phyloP scores from a whole-genome alignment of 2,797 vertebrate species.

The Sebastes taczanowskii region DNA sequence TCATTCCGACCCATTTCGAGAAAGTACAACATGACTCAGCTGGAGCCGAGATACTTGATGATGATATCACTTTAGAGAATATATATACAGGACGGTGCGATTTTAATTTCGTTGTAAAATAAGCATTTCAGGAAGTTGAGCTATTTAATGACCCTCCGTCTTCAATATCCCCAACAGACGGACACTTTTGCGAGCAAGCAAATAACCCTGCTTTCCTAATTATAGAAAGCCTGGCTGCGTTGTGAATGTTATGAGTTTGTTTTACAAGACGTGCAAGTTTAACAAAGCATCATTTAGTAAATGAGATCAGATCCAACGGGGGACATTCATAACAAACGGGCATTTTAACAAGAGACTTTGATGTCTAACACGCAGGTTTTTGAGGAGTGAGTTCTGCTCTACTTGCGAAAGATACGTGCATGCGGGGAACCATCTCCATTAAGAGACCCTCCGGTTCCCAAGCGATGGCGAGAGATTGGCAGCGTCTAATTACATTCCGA shows the following conservation, averaged over 20 bases:
- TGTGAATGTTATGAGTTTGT: conserved; percentile 32
- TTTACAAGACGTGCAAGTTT: conserved; percentile 53
- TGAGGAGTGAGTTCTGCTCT: conserved; percentile 37
- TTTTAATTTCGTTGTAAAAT: not conserved
- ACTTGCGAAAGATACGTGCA: conserved; percentile 22
- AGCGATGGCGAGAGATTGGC: conserved; percentile 65
- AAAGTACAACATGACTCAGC: not conserved
- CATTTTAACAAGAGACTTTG: conserved; percentile 34
- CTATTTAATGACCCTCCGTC: not conserved
- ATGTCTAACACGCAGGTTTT: conserved; percentile 15
- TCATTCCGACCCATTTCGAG: not conserved
- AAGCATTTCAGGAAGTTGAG: not conserved
- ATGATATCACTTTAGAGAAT: not conserved
- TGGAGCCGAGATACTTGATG: not conserved
- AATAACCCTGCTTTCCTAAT: conserved; percentile 26
- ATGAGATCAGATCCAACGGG: conserved; percentile 39
- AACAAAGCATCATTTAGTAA: conserved; percentile 51
- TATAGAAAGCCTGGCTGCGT: conserved; percentile 4
- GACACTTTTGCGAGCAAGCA: not conserved
- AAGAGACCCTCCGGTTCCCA: conserved; percentile 45
- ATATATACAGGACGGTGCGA: not conserved
- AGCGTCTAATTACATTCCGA: conserved; percentile 72
- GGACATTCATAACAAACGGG: conserved; percentile 25
- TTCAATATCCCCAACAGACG: not conserved
- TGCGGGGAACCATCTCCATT: conserved; percentile 49